These are phyloP conservation scores for Epinotia demarniana DNA, from an alignment of 2,888 invertebrate genomes.

Conservation along the genomic window DNA sequence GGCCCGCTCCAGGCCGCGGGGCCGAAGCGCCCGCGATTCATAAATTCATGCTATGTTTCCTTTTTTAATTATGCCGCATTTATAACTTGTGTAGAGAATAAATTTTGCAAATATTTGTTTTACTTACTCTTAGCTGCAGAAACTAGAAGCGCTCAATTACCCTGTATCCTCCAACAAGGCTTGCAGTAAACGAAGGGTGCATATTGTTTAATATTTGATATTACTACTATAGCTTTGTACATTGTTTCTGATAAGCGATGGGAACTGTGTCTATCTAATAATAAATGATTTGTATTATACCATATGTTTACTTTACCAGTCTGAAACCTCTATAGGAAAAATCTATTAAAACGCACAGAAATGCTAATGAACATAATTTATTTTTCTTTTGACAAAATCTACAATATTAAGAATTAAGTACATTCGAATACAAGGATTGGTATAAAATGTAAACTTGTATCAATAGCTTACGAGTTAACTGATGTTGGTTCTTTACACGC, in stretches of 20 bases:
- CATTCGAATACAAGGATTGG: constrained; percentile 84
- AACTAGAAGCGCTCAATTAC: constrained; percentile 84
- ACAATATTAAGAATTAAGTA: constrained; percentile 82
- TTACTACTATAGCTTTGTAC: constrained; percentile 88
- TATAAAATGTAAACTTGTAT: constrained; percentile 82
- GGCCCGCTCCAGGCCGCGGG: constrained; percentile 50
- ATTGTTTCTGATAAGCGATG: constrained; percentile 89
- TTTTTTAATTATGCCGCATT: constrained; percentile 77
- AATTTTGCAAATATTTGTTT: constrained; percentile 80
- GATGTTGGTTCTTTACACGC: constrained; percentile 80
- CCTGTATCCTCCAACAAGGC: constrained; percentile 83
- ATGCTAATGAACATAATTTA: constrained; percentile 83
- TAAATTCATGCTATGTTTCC: constrained; percentile 79
- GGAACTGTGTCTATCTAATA: constrained; percentile 89
- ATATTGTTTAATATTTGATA: constrained; percentile 85
- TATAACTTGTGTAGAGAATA: constrained; percentile 80
- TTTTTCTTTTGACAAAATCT: constrained; percentile 82
- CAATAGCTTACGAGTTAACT: constrained; percentile 72
- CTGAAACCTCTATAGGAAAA: constrained; percentile 24
- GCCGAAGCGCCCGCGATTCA: constrained; percentile 52
- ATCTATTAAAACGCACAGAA: constrained; percentile 55
- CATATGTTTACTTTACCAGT: constrained; percentile 59
- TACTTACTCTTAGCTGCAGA: constrained; percentile 79
- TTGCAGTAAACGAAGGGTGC: constrained; percentile 85
- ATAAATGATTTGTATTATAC: constrained; percentile 89